These are phyloP conservation scores for Laupala kohalensis DNA, from an alignment of 1,140 invertebrate genomes.

Conservation along the genomic window DNA sequence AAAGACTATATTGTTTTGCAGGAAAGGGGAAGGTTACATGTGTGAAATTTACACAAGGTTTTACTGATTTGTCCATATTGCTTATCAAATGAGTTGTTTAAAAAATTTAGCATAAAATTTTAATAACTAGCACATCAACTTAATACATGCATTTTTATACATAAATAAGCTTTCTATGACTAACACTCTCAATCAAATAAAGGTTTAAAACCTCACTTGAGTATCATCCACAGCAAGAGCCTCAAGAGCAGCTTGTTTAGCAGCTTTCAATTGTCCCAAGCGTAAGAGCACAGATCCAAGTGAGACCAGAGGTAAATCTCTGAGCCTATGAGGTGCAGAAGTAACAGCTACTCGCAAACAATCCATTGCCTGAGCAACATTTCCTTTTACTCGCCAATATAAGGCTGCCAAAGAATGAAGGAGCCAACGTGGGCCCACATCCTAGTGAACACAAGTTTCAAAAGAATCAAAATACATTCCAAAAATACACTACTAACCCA, in stretches of 20 bases:
- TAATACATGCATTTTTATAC: too few species aligned
- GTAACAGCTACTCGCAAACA: conserved; percentile 44
- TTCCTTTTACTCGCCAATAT: conserved; percentile 50
- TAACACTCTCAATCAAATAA: too few species aligned
- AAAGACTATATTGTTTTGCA: too few species aligned
- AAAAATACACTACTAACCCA: not conserved
- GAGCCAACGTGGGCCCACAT: conserved; percentile 50
- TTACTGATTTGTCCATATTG: too few species aligned
- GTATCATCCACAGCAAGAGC: conserved; percentile 42
- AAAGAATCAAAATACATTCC: not conserved
- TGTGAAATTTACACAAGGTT: too few species aligned
- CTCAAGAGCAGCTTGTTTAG: conserved; percentile 37
- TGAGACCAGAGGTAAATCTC: conserved; percentile 45
- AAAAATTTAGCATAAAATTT: too few species aligned
- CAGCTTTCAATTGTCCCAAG: conserved; percentile 47
- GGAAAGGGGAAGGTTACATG: too few species aligned
- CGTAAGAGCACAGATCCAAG: conserved; percentile 46
- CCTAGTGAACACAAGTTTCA: conserved; percentile 36
- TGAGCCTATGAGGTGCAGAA: conserved; percentile 33
- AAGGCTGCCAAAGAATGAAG: conserved; percentile 47
- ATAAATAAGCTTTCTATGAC: too few species aligned
- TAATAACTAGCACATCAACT: too few species aligned
- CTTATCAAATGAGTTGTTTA: too few species aligned
- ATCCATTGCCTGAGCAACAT: conserved; percentile 44
- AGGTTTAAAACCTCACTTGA: too few species aligned